Conservation (phyloP, 2,888 invertebrate genomes). For the Agriopis leucophaearia region DNA sequence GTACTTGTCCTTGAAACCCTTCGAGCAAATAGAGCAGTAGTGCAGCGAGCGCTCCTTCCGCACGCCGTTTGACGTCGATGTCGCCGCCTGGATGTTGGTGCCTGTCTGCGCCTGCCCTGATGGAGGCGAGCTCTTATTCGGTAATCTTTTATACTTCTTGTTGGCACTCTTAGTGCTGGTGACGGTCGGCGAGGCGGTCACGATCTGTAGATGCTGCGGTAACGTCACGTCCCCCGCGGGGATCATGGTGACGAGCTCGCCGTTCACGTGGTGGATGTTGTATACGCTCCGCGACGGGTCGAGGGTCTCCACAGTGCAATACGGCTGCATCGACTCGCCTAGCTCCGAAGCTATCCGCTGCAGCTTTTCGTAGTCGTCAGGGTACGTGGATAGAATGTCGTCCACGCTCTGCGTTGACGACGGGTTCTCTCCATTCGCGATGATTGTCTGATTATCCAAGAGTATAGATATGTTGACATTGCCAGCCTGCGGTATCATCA, state of each 20-base stretch:
- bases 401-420: constrained; percentile 89
- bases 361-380: constrained; percentile 94
- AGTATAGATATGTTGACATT: constrained; percentile 82
- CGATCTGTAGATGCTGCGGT: constrained; percentile 84
- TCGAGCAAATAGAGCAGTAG: constrained; percentile 97
- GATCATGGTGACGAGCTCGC: constrained; percentile 80
- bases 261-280: constrained; percentile 83
- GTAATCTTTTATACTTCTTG: constrained; percentile 91
- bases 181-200: constrained; percentile 87
- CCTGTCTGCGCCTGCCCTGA: constrained; percentile 70
- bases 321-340: constrained; percentile 91
- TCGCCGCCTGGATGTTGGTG: constrained; percentile 81
- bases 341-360: constrained; percentile 94
- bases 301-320: constrained; percentile 86
- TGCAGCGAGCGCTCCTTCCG: constrained; percentile 95
- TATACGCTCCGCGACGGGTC: constrained; percentile 85
- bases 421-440: constrained; percentile 82
- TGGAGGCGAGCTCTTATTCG: constrained; percentile 81
- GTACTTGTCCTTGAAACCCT: constrained; percentile 98
- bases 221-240: constrained; percentile 78
- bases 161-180: constrained; percentile 87
- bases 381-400: constrained; percentile 89
- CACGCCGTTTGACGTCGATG: constrained; percentile 90
- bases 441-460: constrained; percentile 79
- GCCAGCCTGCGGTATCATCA: constrained; percentile 77